Percentiles rank a stretch among this genome's conserved stretches.
Conservation (phyloP, 2,113 vertebrate species). For the Sinocyclocheilus anophthalmus region DNA sequence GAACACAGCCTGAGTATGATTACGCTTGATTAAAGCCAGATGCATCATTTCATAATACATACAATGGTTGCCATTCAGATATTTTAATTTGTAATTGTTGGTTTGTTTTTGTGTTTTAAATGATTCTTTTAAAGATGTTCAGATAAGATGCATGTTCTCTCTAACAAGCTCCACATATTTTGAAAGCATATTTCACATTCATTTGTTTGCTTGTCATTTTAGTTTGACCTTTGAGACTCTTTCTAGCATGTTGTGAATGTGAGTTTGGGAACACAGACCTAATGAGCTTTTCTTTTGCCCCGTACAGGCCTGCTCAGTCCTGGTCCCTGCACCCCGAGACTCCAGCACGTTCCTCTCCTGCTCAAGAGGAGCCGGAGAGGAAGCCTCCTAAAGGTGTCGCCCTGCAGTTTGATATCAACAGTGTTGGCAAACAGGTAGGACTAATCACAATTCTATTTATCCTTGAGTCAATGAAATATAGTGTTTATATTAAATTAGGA, state of each 20-base stretch:
- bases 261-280: not conserved
- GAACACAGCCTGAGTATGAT: conserved; percentile 83
- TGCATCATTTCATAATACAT: not conserved
- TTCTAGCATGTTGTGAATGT: not conserved
- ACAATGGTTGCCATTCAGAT: not conserved
- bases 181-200: not conserved
- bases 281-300: not conserved
- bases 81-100: not conserved
- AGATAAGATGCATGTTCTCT: not conserved
- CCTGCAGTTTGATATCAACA: conserved; percentile 95
- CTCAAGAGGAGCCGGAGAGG: conserved; percentile 79
- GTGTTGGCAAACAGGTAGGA: conserved; percentile 91
- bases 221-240: not conserved
- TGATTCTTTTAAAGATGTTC: not conserved
- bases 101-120: not conserved
- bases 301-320: conserved; percentile 82
- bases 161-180: not conserved
- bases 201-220: not conserved
- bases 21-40: not conserved
- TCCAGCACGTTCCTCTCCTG: conserved; percentile 69
- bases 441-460: too few species aligned
- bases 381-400: conserved; percentile 93
- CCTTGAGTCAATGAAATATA: too few species aligned
- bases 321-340: conserved; percentile 82
- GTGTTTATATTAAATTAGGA: too few species aligned